Conservation (phyloP, 1,140 invertebrate species). For the Scylla paramamosain region DNA sequence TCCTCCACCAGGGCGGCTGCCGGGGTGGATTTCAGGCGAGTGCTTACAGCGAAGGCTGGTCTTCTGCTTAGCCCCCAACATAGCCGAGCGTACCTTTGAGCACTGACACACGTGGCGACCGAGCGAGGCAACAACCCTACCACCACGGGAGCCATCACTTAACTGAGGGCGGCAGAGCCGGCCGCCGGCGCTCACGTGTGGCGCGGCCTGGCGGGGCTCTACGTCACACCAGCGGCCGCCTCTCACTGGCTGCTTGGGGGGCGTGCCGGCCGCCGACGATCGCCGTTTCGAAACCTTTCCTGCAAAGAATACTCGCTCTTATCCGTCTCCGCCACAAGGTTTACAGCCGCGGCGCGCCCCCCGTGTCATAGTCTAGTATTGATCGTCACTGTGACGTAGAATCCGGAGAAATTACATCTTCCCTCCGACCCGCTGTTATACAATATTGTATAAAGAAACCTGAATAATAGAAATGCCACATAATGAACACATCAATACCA, state of each 20-base stretch:
- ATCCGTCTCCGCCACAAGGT: neutral
- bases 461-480: neutral
- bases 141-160: conserved; percentile 76
- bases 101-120: conserved; percentile 61
- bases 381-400: conserved; percentile 14
- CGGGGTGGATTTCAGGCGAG: conserved; percentile 74
- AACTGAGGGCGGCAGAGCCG: conserved; percentile 39
- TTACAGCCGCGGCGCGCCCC: neutral
- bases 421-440: neutral
- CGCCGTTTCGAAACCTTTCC: conserved; percentile 36
- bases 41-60: conserved; percentile 26
- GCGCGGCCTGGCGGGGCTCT: conserved; percentile 1
- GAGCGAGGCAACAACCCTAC: conserved; percentile 66
- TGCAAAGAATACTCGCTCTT: neutral
- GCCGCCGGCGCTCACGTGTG: conserved; percentile 48
- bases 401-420: neutral
- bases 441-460: neutral
- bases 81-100: conserved; percentile 59
- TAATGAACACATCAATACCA: neutral
- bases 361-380: conserved; percentile 31
- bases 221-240: conserved; percentile 62
- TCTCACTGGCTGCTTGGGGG: conserved; percentile 66
- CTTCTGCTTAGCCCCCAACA: conserved; percentile 60
- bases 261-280: conserved; percentile 56
- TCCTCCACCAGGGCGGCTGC: conserved; percentile 71